Conservation (phyloP, 2,113 vertebrate genomes). For the mouse (Mus musculus) region GRCm39 chr13:93443501-93444000, state of each 20-base stretch:
- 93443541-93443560: not conserved
- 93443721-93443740: not conserved
- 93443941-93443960: not conserved
- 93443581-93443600: not conserved
- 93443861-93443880: slow-evolving; percentile 23
- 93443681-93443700: not conserved
- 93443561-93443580: not conserved
- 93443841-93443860: not conserved
- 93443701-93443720: not conserved
- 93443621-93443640: not conserved
- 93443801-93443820: not conserved
- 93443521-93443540: not conserved
- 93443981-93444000: slow-evolving; percentile 24
- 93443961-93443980: not conserved
- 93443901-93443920: slow-evolving; percentile 7
- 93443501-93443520: slow-evolving; percentile 5
- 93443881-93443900: not conserved
- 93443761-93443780: not conserved
- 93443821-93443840: not conserved
- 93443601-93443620: not conserved
- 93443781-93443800: not conserved
- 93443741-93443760: not conserved
- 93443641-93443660: not conserved
- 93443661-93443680: not conserved
- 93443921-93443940: slow-evolving; percentile 28